Evolutionary conservation across 2,888 invertebrate genomes (phyloP), one percentile per base, ranked within the genome.

Genomic region (Phyllotreta cruciferae): DNA sequence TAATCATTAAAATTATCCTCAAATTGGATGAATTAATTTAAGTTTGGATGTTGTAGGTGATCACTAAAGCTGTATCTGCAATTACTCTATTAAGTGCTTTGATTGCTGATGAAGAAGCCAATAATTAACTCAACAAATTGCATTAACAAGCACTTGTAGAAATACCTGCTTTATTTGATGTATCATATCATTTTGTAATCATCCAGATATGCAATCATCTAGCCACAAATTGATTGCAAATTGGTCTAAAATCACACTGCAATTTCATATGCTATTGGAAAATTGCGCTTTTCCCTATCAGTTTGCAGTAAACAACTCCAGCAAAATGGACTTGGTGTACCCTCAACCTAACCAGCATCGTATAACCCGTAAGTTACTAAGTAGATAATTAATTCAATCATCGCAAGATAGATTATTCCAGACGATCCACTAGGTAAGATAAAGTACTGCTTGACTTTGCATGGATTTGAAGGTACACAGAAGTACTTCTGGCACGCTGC

Each of bases 401-500:
- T 44, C 35, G 14, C n/a, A 14, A 53, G 38, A 1, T 6, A 10
- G 34, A 24, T 14, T 14, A 24, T 68, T 64, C 56, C 34, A 69
- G 69, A 56, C 8, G 69, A 69, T 39, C 69, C 66, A 1, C 13
- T 69, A 6, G 7, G 35, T 39, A 58, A 13, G 6, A 8, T 67
- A 6, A 67, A 54, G 35, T 55, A 47, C 24, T 62, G 56, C 36
- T 7, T 62, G 1, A 11, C 39, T 9, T 14, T 65, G 11, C 65
- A 64, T 45, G 60, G 63, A 5, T 62, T 60, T 44, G 41, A 62
- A 3, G 66, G 66, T 8, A 45, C 39, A 14, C 62, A 56, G 44
- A 66, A 62, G 53, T 62, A 63, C 35, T 65, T 69, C 44, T 69
- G 69, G 69, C 53, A 53, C 7, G 1, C 13, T 1, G 61, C 56